Evolutionary conservation across 2,888 invertebrate genomes (phyloP), one percentile per base, ranked within the genome.

Genomic region (Temnothorax rugatulus): DNA sequence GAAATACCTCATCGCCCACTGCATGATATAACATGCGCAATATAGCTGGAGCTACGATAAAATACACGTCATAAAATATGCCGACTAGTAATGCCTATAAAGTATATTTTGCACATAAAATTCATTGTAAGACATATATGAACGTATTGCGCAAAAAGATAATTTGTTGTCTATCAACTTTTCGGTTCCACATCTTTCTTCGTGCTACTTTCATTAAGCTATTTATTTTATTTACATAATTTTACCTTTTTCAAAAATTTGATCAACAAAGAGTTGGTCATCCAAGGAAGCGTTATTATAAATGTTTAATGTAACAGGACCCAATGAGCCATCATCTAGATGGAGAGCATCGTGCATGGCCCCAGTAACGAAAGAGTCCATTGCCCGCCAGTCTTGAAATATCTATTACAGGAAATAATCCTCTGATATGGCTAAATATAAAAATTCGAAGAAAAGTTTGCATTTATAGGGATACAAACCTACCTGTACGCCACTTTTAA

Each of bases 1-100:
- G 93, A 87, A 96, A 96, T 0, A 93, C 93, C 0, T 91, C 89
- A 73, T 95, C 95, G 0, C 95, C 95, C 5, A 96, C 91, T 83
- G 95, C 95, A 83, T 95, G 93, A 41, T 95, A 93, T 93, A 96
- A 95, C 96, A 96, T 96, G 52, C 96, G 93, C 57, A 96, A 95
- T 2, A 96, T 92, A 4, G 95, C 94, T 0, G 96, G 18, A 4
- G 84, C 87, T 87, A 44, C 18, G 59, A 84, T 29, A 1, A 29
- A 29, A n/a, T n/a, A 18, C 21, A 38, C 44, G 4, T 2, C n/a
- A 34, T 52, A 8, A n/a, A 54, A 13, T 3, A 34, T n/a, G n/a
- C 15, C 4, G 2, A 29, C 15, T 29, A 15, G 5, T 34, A 34
- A 59, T 59, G 15, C 15, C 15, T 4, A 15, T 29, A 59, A 59